Conservation (phyloP, 2,888 invertebrate genomes). For the Pseudococcus jackbeardsleyi region DNA sequence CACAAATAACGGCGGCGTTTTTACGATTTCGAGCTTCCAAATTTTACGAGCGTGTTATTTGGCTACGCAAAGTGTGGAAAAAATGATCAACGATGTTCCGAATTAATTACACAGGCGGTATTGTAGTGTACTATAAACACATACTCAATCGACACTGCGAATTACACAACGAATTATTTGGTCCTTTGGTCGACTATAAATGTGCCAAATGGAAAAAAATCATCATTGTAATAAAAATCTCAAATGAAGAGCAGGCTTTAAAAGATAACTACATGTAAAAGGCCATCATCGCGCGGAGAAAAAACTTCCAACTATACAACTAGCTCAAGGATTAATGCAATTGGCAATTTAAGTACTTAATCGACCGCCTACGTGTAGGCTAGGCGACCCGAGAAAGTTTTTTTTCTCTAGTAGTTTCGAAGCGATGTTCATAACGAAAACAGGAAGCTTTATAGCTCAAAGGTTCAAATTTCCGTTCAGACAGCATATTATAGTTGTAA, state of each 20-base stretch:
- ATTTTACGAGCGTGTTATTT: conserved; percentile 23
- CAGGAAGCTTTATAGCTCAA: not conserved
- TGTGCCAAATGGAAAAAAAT: not conserved
- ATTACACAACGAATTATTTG: conserved; percentile 21
- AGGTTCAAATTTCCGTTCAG: conserved; percentile 34
- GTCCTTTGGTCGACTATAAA: not conserved
- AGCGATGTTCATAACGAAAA: not conserved
- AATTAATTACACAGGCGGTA: conserved; percentile 1
- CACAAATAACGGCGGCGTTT: not conserved
- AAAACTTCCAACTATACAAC: not conserved
- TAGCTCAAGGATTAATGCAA: conserved; percentile 29
- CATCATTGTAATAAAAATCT: conserved; percentile 11
- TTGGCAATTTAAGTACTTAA: conserved; percentile 15
- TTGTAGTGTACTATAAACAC: not conserved
- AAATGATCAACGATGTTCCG: conserved; percentile 20
- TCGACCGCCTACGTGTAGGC: not conserved
- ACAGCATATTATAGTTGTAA: not conserved
- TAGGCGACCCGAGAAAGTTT: not conserved
- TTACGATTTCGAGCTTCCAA: conserved; percentile 28
- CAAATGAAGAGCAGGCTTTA: not conserved
- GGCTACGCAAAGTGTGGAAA: not conserved
- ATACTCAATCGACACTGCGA: not conserved
- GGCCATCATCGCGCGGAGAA: not conserved
- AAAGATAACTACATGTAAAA: not conserved
- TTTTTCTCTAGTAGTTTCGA: not conserved